Evolutionary conservation across 2,113 vertebrate genomes (phyloP).

Genomic region (Siphamia tubifer): DNA sequence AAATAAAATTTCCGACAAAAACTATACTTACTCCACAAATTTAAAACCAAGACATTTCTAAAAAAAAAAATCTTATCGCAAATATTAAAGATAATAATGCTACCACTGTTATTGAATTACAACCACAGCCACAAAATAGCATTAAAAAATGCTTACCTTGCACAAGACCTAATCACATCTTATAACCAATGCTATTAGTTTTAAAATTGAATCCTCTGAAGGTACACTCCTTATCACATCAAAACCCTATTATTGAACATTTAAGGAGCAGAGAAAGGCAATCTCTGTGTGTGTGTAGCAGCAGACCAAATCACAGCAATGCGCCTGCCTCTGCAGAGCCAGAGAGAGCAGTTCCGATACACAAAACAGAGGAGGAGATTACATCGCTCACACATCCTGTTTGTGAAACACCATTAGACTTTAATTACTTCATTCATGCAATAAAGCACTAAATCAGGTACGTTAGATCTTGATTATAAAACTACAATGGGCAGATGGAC

Average conservation of each 20-base stretch:
- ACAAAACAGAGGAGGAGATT: constrained; percentile 43
- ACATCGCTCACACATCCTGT: constrained; percentile 14
- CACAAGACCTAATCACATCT: constrained; percentile 52
- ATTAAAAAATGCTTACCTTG: constrained; percentile 58
- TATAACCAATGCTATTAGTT: constrained; percentile 33
- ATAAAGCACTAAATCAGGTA: not conserved
- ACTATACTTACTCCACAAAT: not conserved
- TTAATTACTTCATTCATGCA: not conserved
- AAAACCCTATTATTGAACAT: constrained; percentile 30
- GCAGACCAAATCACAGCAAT: constrained; percentile 67
- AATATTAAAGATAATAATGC: not conserved
- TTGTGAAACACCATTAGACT: constrained; percentile 5
- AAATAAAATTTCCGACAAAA: not conserved
- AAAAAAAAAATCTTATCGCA: not conserved
- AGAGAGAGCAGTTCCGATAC: constrained; percentile 35
- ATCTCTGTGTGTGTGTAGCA: constrained; percentile 39
- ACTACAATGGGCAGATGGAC: not conserved
- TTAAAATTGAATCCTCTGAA: constrained; percentile 8
- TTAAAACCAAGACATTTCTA: not conserved
- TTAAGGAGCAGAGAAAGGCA: constrained; percentile 21
- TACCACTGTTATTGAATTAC: not conserved
- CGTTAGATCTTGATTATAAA: not conserved
- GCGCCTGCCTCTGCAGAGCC: constrained; percentile 68
- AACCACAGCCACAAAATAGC: constrained; percentile 5
- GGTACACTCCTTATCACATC: constrained; percentile 30